These are phyloP conservation scores for Augiades crinisus DNA, from an alignment of 2,888 invertebrate genomes.

Conservation along the genomic window DNA sequence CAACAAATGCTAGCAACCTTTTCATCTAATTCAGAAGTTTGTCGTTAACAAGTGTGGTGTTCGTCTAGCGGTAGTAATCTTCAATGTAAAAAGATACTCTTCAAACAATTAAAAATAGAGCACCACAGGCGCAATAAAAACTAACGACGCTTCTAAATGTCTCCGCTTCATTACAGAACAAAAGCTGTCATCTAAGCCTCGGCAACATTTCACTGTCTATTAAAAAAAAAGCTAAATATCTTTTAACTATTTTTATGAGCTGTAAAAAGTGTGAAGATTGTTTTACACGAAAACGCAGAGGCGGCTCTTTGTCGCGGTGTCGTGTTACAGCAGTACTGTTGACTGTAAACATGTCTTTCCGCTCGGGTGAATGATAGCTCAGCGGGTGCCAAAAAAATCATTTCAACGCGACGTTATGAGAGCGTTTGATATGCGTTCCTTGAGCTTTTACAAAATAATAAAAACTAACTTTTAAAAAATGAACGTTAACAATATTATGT, in stretches of 20 bases:
- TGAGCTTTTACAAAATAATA: not conserved
- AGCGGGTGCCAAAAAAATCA: conserved; percentile 60
- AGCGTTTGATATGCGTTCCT: conserved; percentile 23
- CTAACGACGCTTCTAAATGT: conserved; percentile 67
- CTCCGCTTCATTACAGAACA: conserved; percentile 77
- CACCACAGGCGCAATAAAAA: conserved; percentile 64
- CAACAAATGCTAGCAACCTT: conserved; percentile 24
- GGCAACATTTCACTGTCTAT: conserved; percentile 81
- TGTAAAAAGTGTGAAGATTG: conserved; percentile 78
- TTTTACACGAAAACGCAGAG: conserved; percentile 74
- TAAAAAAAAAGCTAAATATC: conserved; percentile 72
- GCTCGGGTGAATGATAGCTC: conserved; percentile 63
- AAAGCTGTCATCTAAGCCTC: conserved; percentile 79
- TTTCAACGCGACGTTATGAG: conserved; percentile 34
- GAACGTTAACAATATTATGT: not conserved
- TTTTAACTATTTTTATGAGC: conserved; percentile 80
- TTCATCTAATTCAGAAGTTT: conserved; percentile 26
- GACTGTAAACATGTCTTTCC: conserved; percentile 79
- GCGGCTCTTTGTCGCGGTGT: conserved; percentile 77
- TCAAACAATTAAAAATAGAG: conserved; percentile 66
- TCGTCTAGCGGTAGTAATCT: conserved; percentile 33
- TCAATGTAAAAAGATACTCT: conserved; percentile 47
- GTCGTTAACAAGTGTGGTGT: conserved; percentile 29
- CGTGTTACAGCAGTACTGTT: conserved; percentile 63
- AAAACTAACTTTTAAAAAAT: too few relatives aligned